Base-by-base conservation (phyloP, 2,888 invertebrate species). In the Drosophila neotestacea region DNA sequence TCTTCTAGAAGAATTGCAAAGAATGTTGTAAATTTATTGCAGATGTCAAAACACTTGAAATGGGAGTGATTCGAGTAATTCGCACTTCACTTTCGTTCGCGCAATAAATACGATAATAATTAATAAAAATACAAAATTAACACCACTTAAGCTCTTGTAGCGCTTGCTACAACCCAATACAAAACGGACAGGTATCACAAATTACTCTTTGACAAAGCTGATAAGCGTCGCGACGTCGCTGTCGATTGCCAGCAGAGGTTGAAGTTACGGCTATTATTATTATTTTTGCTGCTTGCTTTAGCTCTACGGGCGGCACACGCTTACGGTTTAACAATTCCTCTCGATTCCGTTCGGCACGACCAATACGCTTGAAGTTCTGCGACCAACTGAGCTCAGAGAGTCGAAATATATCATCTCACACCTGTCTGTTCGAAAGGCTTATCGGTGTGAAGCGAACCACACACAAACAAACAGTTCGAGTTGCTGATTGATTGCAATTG, bases 61-160 rank as follows among this genome's bases (percentile, higher is more conserved):
- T 47, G 32, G 22, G 4, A 22, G 38, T 51, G 27, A 51, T 38
- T 38, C 41, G 11, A 11, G 16, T 61, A 62, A 70, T 65, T 68
- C 55, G 62, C 76, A 79, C 82, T 85, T 79, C 79, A 81, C 85
- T 75, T 84, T 77, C 79, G 79, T 58, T 73, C 47, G 70, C 22
- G 60, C 73, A 77, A 73, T 89, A 85, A 85, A 85, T 66, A 78
- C 88, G 88, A 89, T 85, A 85, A 85, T 88, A 89, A 89, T 85
- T 85, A 89, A 88, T 80, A 85, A 85, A 44, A 28, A 58, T 34
- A 10, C 39, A 47, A 87, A 86, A 89, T 88, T 88, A 86, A 89
- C 84, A 89, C 86, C 90, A 89, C 88, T 85, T 85, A 85, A 85
- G 86, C 88, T 64, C 72, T 72, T 73, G 59, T 69, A 59, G 79